Base-by-base conservation (phyloP, 1,140 invertebrate species). In the Hyposmocoma kahamanoa region DNA sequence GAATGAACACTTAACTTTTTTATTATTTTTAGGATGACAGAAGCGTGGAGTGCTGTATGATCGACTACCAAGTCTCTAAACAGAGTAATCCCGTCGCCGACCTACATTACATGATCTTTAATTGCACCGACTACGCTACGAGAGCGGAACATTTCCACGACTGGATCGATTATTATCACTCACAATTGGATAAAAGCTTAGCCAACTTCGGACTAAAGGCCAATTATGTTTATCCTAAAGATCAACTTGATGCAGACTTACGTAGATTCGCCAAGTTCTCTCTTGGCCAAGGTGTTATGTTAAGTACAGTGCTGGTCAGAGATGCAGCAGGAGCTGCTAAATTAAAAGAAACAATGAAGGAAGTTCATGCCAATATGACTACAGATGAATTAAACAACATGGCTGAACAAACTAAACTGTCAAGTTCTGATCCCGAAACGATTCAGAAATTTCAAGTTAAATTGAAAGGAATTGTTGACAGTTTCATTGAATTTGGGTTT, bases 91-190 rank as follows among this genome's bases (percentile, higher is more conserved):
- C 62, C 0, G 53, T 46, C 0, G 22, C 11, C 15, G 62, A 65
- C 22, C 15, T 65, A 18, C 38, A 51, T 8, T 57, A 52, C 19
- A 39, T 52, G 34, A 46, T 65, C n/a, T 65, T 57, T 36, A 53
- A 47, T 34, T 55, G 54, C 30, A 58, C 58, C 11, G 54, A 65
- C 30, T 38, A 56, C 30, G 47, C 38, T 19, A 43, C 50, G 0
- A 52, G 58, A 18, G 13, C 15, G 0, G 10, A 53, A 19, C 19
- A 61, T 36, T 65, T 48, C 42, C 3, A 44, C 22, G 49, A 56
- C 0, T 64, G 61, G 61, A 38, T 64, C 2, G 51, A 55, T 28
- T 52, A 44, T 17, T 64, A 64, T 22, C 28, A 50, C 36, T 10
- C 28, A 1, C 6, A 39, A 17, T n/a, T 47, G 5, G 42, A 55